These are phyloP conservation scores for Sphenodon punctatus DNA, from an alignment of 2,797 vertebrate genomes.

Conservation along the genomic window DNA sequence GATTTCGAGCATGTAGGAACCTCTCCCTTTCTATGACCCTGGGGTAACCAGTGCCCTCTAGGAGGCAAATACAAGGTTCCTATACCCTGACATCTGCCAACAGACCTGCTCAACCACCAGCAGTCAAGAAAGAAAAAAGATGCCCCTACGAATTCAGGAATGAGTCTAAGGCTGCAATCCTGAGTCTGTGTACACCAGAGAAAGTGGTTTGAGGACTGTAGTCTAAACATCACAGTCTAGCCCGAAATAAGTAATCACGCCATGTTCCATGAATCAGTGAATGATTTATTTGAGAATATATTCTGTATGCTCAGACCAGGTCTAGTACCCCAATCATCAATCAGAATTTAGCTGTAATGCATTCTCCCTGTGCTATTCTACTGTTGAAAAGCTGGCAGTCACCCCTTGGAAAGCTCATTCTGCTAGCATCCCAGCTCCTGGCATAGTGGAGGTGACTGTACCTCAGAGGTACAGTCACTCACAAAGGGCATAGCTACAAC, in stretches of 20 bases:
- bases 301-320: too few species aligned
- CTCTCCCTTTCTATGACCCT: neutral
- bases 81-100: too few species aligned
- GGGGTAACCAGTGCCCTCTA: neutral
- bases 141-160: too few species aligned
- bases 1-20: neutral
- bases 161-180: too few species aligned
- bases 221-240: neutral
- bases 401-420: neutral
- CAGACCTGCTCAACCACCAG: too few species aligned
- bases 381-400: neutral
- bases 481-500: too few species aligned
- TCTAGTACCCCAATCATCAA: neutral
- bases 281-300: neutral
- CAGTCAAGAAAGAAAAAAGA: too few species aligned
- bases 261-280: neutral
- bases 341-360: neutral
- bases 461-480: too few species aligned
- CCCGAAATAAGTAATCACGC: neutral
- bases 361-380: neutral
- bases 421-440: neutral
- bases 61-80: neutral
- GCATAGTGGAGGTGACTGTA: neutral
- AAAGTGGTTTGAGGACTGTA: too few species aligned
- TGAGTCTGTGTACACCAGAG: too few species aligned